Evolutionary conservation across 2,797 vertebrate species (phyloP), one percentile per base, ranked within the genome.

Genomic region (Chelmon rostratus): DNA sequence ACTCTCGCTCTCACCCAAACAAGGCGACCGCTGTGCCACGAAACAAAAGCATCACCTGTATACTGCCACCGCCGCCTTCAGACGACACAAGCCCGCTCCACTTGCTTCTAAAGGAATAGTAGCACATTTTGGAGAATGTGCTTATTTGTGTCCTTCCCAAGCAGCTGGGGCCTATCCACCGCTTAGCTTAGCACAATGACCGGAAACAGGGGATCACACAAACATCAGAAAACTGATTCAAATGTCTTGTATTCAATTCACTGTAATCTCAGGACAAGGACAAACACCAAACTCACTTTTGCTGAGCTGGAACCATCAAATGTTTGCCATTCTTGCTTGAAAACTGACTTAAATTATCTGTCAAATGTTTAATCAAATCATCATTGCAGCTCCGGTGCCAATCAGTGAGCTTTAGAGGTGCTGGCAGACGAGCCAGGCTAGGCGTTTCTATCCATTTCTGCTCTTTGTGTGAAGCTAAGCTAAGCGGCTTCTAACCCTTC

Each of bases 31-130:
- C 0, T 8, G n/a, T 23, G 53, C 33, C 44, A 0, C n/a, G 16
- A 53, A 73, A 87, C 68, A 79, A 82, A 83, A 71, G 68, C 68
- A 42, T 62, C 61, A 83, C 80, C 63, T 81, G 68, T 18, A 28
- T 16, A 1, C 2, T 3, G 0, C 2, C 2, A 6, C 54, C 11
- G 2, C 25, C 1, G 4, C 42, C 25, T 76, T 50, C 44, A n/a
- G 49, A 18, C 59, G 49, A 65, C n/a, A 65, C 38, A 61, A 62
- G 73, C 42, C 42, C 1, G 1, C 52, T 23, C 6, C 31, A 16
- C 23, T 8, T 25, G 21, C 15, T 38, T 47, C 6, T n/a, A 6
- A 25, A 21, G 74, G 7, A 21, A 63, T 0, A 8, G 73, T 44
- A 40, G 40, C 25, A 68, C 3, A 37, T 57, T 65, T 21, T 28